These are phyloP conservation scores for Oxyteleia sp. DNA, from an alignment of 2,888 invertebrate genomes.

Conservation along the genomic window DNA sequence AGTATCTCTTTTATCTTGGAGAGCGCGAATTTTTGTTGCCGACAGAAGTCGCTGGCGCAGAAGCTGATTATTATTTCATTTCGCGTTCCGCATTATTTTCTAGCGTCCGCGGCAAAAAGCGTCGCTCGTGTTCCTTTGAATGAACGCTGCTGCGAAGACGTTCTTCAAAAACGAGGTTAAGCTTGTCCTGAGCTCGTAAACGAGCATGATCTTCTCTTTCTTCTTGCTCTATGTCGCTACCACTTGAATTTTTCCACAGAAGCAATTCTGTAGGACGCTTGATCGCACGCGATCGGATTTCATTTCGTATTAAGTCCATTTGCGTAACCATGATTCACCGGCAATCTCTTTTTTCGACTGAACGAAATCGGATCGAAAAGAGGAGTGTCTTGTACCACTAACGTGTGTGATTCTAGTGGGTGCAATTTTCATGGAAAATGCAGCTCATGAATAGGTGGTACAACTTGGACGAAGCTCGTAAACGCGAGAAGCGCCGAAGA, in stretches of 20 bases:
- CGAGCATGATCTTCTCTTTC: slow-evolving; percentile 21
- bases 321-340: slow-evolving; percentile 53
- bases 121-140: slow-evolving; percentile 13
- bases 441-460: slow-evolving; percentile 79
- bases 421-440: slow-evolving; percentile 79
- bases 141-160: slow-evolving; percentile 16
- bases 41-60: slow-evolving; percentile 11
- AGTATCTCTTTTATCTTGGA: slow-evolving; percentile 18
- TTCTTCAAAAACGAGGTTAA: slow-evolving; percentile 27
- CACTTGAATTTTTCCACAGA: slow-evolving; percentile 25
- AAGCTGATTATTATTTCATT: slow-evolving; percentile 30
- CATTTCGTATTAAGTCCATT: slow-evolving; percentile 61
- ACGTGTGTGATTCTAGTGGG: slow-evolving; percentile 76
- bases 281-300: slow-evolving; percentile 55
- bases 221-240: slow-evolving; percentile 3
- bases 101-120: slow-evolving; percentile 3
- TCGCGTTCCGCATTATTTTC: slow-evolving; percentile 20
- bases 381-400: slow-evolving; percentile 70
- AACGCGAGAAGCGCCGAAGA: slow-evolving; percentile 66
- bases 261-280: slow-evolving; percentile 57
- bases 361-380: slow-evolving; percentile 63
- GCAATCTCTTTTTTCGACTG: slow-evolving; percentile 51
- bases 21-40: not conserved
- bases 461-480: slow-evolving; percentile 77
- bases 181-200: slow-evolving; percentile 31